phyloP scores from a whole-genome alignment of 2,888 invertebrate species.

The Calliopum simillimum region DNA sequence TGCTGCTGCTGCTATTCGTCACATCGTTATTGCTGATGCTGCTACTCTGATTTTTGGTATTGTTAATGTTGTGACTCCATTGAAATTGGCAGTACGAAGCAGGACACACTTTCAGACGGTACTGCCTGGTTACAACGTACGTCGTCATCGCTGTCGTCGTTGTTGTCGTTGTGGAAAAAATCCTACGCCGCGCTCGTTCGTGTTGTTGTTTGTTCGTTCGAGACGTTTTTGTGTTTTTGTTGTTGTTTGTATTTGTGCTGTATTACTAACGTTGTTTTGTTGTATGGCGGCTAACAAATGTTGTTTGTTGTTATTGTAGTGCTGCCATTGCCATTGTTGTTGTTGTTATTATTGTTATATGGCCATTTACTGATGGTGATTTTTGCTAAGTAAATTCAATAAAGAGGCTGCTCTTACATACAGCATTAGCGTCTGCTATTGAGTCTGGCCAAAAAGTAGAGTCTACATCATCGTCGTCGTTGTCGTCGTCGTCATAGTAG shows the following conservation, averaged over 20 bases:
- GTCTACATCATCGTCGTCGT: not conserved
- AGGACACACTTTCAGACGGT: conserved; percentile 31
- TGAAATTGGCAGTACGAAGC: conserved; percentile 20
- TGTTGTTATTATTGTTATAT: conserved; percentile 6
- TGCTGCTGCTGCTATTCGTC: not conserved
- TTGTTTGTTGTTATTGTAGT: not conserved
- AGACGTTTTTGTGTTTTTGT: conserved; percentile 5
- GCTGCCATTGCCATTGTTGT: not conserved
- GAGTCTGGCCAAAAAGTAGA: conserved; percentile 5
- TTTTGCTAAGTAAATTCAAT: conserved; percentile 22
- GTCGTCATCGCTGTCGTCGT: no score
- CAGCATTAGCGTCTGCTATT: conserved; percentile 20
- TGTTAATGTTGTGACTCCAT: not conserved
- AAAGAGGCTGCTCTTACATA: conserved; percentile 12
- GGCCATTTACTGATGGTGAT: conserved; percentile 1
- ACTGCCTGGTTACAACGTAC: not conserved
- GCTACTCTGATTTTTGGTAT: not conserved
- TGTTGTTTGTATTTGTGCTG: conserved; percentile 19
- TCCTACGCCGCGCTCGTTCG: conserved; percentile 12
- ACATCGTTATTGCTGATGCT: not conserved
- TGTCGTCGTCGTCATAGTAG: conserved; percentile 12
- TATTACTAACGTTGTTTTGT: not conserved
- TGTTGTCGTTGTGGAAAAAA: no score
- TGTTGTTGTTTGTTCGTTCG: conserved; percentile 7
- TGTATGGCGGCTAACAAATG: not conserved